These are phyloP conservation scores for Agrenia bidenticulata DNA, from an alignment of 2,888 invertebrate genomes.

Conservation along the genomic window DNA sequence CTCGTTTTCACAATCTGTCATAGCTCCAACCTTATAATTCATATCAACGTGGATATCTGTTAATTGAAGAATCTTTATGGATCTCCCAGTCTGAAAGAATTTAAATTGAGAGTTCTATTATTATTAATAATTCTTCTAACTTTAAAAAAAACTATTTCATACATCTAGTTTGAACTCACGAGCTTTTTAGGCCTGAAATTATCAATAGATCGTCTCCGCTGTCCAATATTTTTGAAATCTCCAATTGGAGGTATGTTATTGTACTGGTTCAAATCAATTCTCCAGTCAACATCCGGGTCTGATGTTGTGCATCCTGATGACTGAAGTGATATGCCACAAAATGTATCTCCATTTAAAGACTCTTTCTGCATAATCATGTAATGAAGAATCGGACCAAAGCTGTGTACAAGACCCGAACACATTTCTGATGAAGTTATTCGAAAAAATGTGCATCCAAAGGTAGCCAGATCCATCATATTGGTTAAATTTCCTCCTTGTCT, in stretches of 20 bases:
- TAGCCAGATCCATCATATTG: constrained; percentile 42
- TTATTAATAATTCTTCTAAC: no score
- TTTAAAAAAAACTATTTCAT: not conserved
- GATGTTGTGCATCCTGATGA: constrained; percentile 46
- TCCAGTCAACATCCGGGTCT: constrained; percentile 45
- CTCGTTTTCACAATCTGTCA: constrained; percentile 47
- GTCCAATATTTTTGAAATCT: constrained; percentile 8
- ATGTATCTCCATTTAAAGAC: constrained; percentile 45
- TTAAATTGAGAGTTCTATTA: no score
- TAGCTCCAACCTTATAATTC: constrained; percentile 41
- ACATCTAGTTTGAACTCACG: not conserved
- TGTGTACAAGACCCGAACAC: constrained; percentile 47
- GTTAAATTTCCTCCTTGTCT: constrained; percentile 37
- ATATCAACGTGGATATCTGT: constrained; percentile 50
- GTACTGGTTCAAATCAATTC: constrained; percentile 43
- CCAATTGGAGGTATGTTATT: constrained; percentile 21
- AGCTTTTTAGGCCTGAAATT: not conserved
- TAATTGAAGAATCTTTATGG: constrained; percentile 47
- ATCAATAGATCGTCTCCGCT: constrained; percentile 4
- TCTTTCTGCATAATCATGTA: constrained; percentile 45
- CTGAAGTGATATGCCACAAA: constrained; percentile 49
- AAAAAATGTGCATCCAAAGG: constrained; percentile 50
- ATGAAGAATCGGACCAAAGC: constrained; percentile 50
- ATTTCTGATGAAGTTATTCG: constrained; percentile 46
- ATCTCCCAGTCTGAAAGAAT: constrained; percentile 28